Base-by-base conservation (phyloP, 2,797 vertebrate genomes). In the Alfaro cultratus region DNA sequence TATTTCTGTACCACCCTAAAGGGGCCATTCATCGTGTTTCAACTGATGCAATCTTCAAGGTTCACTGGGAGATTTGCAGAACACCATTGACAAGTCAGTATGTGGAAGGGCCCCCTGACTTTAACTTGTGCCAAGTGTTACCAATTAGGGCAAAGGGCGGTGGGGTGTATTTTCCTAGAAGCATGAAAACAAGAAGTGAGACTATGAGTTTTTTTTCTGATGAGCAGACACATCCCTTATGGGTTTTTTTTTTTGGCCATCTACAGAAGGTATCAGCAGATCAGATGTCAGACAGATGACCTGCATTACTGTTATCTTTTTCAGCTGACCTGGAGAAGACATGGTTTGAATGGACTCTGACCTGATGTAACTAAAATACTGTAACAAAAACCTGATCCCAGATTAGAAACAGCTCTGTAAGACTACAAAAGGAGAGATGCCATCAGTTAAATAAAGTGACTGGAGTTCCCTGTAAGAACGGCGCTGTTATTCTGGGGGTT, bases 21-120 rank as follows among this genome's bases (percentile, higher is more conserved):
- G 80, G 82, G 83, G 79, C 74, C 84, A 88, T 87, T 88, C 85
- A 85, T 94, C 90, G 88, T 55, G 73, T 91, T 94, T 88, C 84
- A 88, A 84, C 79, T 74, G 80, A 83, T n/a, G 9, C 86, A 92
- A 91, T 87, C 80, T 73, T 84, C 78, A 84, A 85, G 77, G 79
- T 80, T 74, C 85, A 84, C 77, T 68, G 49, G 87, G 70, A 84
- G 77, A 83, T 89, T 86, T 87, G 84, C 85, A 79, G 71, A 88
- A 91, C 85, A 85, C 83, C 80, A 82, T 83, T 80, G 82, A 81
- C 80, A 72, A 85, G 88, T 90, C 89, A 89, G 31, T 51, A 82
- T 76, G 83, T 89, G 91, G 85, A 94, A 89, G 73, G 82, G 72
- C 67, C 76, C 29, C 29, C 72, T 49, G 46, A 18, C 60, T 84